Percentiles rank a stretch among this genome's conserved stretches.
These are phyloP conservation scores for Halictus quadricinctus DNA, from an alignment of 2,888 invertebrate species.

Conservation along the genomic window DNA sequence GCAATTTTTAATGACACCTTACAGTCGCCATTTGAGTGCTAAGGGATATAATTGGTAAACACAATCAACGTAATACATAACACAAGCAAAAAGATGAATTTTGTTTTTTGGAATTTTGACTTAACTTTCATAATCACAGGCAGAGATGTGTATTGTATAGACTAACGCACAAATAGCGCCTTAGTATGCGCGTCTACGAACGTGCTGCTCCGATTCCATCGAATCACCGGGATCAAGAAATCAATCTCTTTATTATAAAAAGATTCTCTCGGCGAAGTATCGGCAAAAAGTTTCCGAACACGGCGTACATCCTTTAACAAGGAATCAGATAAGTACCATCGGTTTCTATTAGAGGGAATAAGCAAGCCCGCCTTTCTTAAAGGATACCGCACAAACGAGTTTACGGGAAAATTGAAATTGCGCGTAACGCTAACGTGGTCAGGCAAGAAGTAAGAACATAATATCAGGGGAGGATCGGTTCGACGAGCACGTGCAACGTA, in stretches of 20 bases:
- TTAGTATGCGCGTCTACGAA: not conserved
- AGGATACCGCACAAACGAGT: conserved; percentile 8
- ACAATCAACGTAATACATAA: no score
- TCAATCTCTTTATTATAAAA: not conserved
- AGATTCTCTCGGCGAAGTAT: not conserved
- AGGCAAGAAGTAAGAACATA: conserved; percentile 13
- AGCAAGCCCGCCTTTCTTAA: not conserved
- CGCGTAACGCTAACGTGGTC: conserved; percentile 23
- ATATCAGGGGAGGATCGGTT: not conserved
- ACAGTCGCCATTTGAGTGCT: no score
- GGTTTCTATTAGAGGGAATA: conserved; percentile 16
- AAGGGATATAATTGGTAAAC: no score
- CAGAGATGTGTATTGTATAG: no score
- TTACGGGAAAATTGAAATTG: conserved; percentile 46
- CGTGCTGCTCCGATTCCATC: not conserved
- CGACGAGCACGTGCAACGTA: conserved; percentile 1
- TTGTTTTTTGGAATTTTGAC: no score
- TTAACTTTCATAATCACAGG: no score
- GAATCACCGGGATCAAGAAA: not conserved
- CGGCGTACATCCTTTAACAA: not conserved
- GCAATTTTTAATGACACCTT: no score
- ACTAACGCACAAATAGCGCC: no score
- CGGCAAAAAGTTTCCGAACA: not conserved
- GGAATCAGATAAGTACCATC: not conserved
- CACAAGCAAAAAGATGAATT: no score